A percentile compares a stretch with the other conserved stretches of the same genome.
Conservation (phyloP, 2,113 vertebrate species). For the Scolopax mira region DNA sequence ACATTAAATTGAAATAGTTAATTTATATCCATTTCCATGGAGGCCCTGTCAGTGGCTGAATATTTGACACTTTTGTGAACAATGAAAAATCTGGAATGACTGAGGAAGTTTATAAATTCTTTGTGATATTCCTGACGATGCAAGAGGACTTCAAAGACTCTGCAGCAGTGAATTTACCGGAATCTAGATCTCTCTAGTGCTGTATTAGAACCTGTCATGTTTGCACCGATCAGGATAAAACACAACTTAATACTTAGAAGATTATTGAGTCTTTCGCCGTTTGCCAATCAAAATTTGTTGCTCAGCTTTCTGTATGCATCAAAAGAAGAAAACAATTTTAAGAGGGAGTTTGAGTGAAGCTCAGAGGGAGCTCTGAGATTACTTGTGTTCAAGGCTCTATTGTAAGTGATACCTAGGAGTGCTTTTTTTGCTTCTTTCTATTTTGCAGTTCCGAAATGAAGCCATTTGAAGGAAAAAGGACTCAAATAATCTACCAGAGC, state of each 20-base stretch:
- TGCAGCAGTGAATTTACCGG: not conserved
- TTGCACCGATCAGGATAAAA: not conserved
- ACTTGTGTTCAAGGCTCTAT: not conserved
- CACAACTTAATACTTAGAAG: not conserved
- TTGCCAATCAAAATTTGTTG: not conserved
- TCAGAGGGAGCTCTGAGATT: not conserved
- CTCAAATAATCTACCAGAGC: not conserved
- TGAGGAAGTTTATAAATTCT: not conserved
- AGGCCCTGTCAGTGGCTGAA: not conserved
- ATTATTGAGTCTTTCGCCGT: not conserved
- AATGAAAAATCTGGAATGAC: not conserved
- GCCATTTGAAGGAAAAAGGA: constrained; percentile 31
- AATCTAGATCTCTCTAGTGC: not conserved
- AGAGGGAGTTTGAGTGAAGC: not conserved
- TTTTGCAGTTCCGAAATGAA: constrained; percentile 26
- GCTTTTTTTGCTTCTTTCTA: not conserved
- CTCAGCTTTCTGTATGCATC: not conserved
- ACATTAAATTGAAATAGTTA: not conserved
- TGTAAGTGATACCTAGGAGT: not conserved
- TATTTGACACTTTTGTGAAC: not conserved
- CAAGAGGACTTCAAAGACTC: not conserved
- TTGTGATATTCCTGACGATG: not conserved
- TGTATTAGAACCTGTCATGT: not conserved
- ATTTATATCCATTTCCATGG: not conserved
- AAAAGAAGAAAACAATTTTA: not conserved